Conservation (phyloP, 2,113 vertebrate genomes). For the Trogon surrucura region DNA sequence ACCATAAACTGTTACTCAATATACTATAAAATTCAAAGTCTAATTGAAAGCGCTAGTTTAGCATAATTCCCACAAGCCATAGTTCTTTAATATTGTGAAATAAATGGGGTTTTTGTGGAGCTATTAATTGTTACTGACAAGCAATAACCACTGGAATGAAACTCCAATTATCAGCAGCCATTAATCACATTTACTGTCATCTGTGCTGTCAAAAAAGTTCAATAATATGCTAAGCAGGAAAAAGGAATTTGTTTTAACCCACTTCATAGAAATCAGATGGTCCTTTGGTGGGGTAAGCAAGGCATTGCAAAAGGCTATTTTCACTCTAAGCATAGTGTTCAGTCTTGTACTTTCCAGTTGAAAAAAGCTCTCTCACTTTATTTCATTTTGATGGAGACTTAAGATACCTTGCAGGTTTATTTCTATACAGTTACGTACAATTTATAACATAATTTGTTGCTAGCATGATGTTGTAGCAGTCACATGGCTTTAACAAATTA, state of each 20-base stretch:
- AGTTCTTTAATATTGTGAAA: conserved; percentile 79
- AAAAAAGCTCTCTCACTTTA: background rate
- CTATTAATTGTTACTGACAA: conserved; percentile 86
- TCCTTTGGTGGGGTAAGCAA: conserved; percentile 21
- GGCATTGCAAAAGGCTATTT: conserved; percentile 11
- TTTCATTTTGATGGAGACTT: background rate
- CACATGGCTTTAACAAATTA: background rate
- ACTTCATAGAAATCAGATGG: conserved; percentile 40
- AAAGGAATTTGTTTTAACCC: conserved; percentile 43
- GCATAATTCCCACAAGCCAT: conserved; percentile 75
- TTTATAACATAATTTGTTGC: background rate
- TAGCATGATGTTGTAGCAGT: background rate
- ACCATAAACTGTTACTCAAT: conserved; percentile 76
- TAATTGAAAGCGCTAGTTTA: conserved; percentile 79
- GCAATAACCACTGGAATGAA: conserved; percentile 84
- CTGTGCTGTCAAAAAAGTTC: conserved; percentile 76
- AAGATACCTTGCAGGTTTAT: background rate
- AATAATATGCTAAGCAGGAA: conserved; percentile 63
- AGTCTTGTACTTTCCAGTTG: background rate
- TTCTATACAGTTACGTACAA: background rate
- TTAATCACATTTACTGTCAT: conserved; percentile 87
- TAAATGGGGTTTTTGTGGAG: conserved; percentile 74
- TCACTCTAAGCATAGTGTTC: background rate
- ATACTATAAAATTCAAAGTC: conserved; percentile 77
- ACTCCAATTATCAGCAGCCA: conserved; percentile 82